A percentile compares a stretch with the other conserved stretches of the same genome.
These are phyloP conservation scores for Nothura maculosa DNA, from an alignment of 2,797 vertebrate species.

Conservation along the genomic window DNA sequence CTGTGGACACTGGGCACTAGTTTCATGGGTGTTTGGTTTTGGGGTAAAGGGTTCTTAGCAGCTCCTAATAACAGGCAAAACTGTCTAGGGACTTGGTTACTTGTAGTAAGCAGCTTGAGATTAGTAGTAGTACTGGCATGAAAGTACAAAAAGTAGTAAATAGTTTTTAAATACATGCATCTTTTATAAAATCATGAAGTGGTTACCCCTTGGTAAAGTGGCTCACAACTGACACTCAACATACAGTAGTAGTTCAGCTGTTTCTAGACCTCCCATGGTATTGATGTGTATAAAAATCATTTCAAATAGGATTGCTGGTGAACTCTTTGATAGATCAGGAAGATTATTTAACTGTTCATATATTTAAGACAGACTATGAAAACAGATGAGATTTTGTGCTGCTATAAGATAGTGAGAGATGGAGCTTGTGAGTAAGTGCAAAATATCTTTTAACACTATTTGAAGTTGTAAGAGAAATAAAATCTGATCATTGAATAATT, in stretches of 20 bases:
- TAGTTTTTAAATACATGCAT: neutral
- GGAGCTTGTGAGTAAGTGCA: neutral
- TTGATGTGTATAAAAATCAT: neutral
- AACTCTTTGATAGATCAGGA: neutral
- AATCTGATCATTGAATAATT: neutral
- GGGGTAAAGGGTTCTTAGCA: neutral
- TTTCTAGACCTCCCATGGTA: neutral
- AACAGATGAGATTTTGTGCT: neutral
- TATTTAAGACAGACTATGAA: neutral
- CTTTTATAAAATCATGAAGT: neutral
- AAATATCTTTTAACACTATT: neutral
- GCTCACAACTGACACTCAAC: neutral
- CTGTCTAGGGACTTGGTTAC: neutral
- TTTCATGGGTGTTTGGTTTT: neutral
- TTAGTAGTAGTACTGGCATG: neutral
- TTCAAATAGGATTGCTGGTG: neutral
- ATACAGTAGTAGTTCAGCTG: rapidly evolving
- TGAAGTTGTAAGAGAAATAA: neutral
- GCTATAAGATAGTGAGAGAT: neutral
- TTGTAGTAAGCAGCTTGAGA: neutral
- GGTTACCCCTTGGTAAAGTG: neutral
- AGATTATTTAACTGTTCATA: neutral
- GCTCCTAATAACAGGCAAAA: neutral
- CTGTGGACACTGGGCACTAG: neutral
- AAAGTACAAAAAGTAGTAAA: neutral